A percentile compares a stretch with the other conserved stretches of the same genome.
phyloP scores from a whole-genome alignment of 2,888 invertebrate genomes.

The Myopa tessellatipennis region DNA sequence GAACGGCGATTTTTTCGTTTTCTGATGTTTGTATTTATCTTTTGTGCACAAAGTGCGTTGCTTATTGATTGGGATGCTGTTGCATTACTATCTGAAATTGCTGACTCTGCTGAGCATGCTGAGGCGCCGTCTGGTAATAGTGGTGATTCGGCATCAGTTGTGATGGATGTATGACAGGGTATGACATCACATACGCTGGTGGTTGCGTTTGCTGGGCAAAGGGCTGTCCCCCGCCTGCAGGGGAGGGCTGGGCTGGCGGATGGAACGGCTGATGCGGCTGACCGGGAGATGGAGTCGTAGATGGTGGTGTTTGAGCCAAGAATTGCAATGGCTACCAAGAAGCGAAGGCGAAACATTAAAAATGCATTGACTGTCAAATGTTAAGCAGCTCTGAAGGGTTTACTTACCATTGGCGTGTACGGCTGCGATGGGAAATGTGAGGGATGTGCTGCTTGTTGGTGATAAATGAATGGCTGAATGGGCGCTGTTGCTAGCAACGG shows the following conservation, averaged over 20 bases:
- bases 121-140: slow-evolving; percentile 62
- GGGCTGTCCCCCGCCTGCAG: slow-evolving; percentile 71
- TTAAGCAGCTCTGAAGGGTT: background rate
- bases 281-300: slow-evolving; percentile 71
- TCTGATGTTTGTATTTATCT: slow-evolving; percentile 36
- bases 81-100: slow-evolving; percentile 67
- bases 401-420: slow-evolving; percentile 68
- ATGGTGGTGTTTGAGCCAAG: slow-evolving; percentile 71
- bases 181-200: slow-evolving; percentile 72
- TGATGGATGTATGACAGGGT: slow-evolving; percentile 70
- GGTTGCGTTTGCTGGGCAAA: slow-evolving; percentile 67
- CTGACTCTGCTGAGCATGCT: slow-evolving; percentile 64
- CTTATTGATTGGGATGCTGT: slow-evolving; percentile 65
- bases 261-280: slow-evolving; percentile 73
- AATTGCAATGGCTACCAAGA: slow-evolving; percentile 69
- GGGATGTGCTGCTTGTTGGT: slow-evolving; percentile 73
- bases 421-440: slow-evolving; percentile 69
- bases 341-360: slow-evolving; percentile 7
- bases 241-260: slow-evolving; percentile 72
- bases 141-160: slow-evolving; percentile 63
- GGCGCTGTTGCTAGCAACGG: slow-evolving; percentile 86
- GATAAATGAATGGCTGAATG: slow-evolving; percentile 76
- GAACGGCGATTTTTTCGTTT: background rate
- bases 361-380: background rate
- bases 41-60: slow-evolving; percentile 23